Evolutionary conservation across 1,140 invertebrate species (phyloP), one percentile per base, ranked within the genome.

Genomic region (Scylla paramamosain): DNA sequence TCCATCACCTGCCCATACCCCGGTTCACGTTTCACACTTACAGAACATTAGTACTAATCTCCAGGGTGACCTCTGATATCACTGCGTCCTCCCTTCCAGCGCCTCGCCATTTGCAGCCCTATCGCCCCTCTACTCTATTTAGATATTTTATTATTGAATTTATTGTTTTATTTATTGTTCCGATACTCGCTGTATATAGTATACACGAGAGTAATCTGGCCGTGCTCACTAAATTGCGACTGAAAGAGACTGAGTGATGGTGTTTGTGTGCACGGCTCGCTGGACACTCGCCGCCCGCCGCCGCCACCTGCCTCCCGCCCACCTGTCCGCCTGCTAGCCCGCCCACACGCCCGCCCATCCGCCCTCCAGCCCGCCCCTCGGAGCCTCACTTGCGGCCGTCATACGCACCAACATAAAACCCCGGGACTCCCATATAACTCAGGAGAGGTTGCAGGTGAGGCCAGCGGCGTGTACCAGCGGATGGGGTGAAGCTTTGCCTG

Each of bases 401-500:
- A 29, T 59, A 91, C 89, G 28, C 32, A 28, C 45, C 12, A 14
- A 91, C 46, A 91, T 67, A 91, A 59, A 91, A n/a, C 31, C 8
- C 25, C 39, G 12, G 90, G 28, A 59, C 46, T 91, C 90, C n/a
- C n/a, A 67, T 77, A 77, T 91, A 48, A 48, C 48, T 92, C 67
- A 82, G 52, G 32, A n/a, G 67, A 3, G 31, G 14, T 0, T 31
- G 91, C 59, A 82, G 29, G 67, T 31, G 32, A 39, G 67, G 10
- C 28, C 4, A 12, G 4, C 45, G 52, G 52, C 48, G 20, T 83
- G 91, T 92, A 82, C 67, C 25, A 16, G 31, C 10, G 10, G 67
- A 39, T 12, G 67, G 91, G 48, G 8, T 67, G 91, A 82, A 83
- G 91, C 91, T 92, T 45, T 92, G 91, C 31, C 91, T 92, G 91